Conservation (phyloP, 2,797 vertebrate species). For the Oryzias sinensis region DNA sequence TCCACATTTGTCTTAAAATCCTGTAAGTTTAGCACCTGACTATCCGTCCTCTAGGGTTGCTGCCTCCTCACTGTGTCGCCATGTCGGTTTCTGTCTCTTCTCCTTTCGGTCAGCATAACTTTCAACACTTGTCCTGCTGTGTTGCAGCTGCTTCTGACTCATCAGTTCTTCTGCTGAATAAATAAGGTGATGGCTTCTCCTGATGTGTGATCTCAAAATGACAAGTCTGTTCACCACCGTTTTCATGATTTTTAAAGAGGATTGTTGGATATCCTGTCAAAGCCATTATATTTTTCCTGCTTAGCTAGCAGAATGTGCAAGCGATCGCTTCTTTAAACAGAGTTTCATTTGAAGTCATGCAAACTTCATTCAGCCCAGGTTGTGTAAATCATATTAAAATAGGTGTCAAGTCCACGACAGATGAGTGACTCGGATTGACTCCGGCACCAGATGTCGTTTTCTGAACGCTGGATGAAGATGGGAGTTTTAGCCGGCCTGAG, state of each 20-base stretch:
- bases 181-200: slow-evolving; percentile 51
- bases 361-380: slow-evolving; percentile 14
- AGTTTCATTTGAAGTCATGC: slow-evolving; percentile 42
- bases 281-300: slow-evolving; percentile 15
- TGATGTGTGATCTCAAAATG: slow-evolving; percentile 10
- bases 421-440: slow-evolving; percentile 51
- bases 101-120: slow-evolving; percentile 28
- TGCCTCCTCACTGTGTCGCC: slow-evolving; percentile 1
- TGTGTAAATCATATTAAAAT: slow-evolving; percentile 27
- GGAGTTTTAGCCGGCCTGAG: slow-evolving; percentile 30
- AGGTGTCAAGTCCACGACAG: slow-evolving; percentile 48
- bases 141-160: slow-evolving; percentile 49
- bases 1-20: slow-evolving; percentile 28
- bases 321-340: slow-evolving; percentile 35
- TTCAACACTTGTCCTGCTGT: slow-evolving; percentile 23
- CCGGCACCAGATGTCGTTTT: slow-evolving; percentile 50
- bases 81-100: slow-evolving; percentile 22
- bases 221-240: background rate
- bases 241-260: background rate
- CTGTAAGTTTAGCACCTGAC: slow-evolving; percentile 33
- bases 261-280: slow-evolving; percentile 7
- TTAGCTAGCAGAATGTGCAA: slow-evolving; percentile 9
- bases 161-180: slow-evolving; percentile 41
- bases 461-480: slow-evolving; percentile 18
- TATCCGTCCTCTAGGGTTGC: slow-evolving; percentile 17